phyloP scores from a whole-genome alignment of 2,113 vertebrate genomes.

The Phalacrocorax aristotelis region DNA sequence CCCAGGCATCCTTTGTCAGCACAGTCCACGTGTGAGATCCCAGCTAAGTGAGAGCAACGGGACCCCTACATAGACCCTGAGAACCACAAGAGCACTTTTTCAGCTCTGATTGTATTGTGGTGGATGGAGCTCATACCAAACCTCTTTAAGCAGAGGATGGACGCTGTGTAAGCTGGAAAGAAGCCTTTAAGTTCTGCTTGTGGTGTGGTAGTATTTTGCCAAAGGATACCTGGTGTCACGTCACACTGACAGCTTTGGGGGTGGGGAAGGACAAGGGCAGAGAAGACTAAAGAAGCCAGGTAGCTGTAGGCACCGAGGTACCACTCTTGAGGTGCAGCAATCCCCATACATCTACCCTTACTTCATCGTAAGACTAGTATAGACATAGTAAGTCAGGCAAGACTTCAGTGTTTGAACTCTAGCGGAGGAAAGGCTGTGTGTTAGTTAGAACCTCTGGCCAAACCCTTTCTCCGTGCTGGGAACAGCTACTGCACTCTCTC shows the following conservation, averaged over 20 bases:
- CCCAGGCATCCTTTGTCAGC: constrained; percentile 9
- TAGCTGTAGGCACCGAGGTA: rapidly evolving
- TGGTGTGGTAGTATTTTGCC: not conserved
- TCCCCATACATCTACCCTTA: not conserved
- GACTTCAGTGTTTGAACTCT: not conserved
- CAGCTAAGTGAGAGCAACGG: not conserved
- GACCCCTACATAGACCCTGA: rapidly evolving
- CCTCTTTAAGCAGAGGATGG: not conserved
- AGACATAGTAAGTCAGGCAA: not conserved
- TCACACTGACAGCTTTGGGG: not conserved
- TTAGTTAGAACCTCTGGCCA: not conserved
- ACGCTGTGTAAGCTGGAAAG: not conserved
- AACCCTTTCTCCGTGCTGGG: not conserved
- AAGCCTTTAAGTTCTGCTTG: not conserved
- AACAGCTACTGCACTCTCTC: not conserved
- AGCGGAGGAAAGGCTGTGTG: not conserved
- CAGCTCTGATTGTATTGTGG: not conserved
- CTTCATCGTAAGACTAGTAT: not conserved
- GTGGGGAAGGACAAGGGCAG: not conserved
- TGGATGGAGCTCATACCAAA: not conserved
- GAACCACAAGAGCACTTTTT: not conserved
- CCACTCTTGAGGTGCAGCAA: rapidly evolving
- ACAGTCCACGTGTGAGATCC: not conserved
- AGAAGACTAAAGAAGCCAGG: not conserved
- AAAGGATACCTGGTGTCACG: not conserved